Conservation (phyloP, 2,113 vertebrate genomes). For the Grantiella picta region DNA sequence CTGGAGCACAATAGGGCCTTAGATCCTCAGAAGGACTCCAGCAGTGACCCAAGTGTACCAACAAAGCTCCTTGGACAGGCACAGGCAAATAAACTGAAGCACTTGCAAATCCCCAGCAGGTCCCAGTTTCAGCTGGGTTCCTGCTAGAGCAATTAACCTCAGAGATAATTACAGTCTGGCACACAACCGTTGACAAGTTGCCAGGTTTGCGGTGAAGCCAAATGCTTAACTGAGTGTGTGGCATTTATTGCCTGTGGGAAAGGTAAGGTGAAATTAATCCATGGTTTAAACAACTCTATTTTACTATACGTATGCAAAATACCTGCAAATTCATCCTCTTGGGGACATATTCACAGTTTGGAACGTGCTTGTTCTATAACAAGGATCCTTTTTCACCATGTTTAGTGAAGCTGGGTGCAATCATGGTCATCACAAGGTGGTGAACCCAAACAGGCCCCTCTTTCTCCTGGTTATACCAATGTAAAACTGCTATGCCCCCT, state of each 20-base stretch:
- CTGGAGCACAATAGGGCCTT: background rate
- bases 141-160: constrained; percentile 35
- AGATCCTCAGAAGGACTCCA: background rate
- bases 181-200: background rate
- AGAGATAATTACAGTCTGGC: constrained; percentile 38
- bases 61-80: background rate
- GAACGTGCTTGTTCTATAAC: fast-evolving
- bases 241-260: constrained; percentile 22
- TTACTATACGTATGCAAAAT: background rate
- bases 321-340: background rate
- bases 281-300: background rate
- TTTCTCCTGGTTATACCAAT: background rate
- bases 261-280: background rate
- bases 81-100: background rate
- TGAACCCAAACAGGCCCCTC: background rate
- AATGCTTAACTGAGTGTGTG: background rate
- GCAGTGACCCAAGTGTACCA: background rate
- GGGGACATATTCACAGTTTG: background rate
- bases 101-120: background rate
- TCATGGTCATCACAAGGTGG: background rate
- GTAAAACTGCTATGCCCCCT: background rate
- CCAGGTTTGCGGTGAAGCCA: constrained; percentile 4
- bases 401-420: background rate
- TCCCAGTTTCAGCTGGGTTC: background rate
- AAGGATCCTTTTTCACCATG: background rate